Conservation (phyloP, 2,888 invertebrate species). For the Mythimna albipuncta region DNA sequence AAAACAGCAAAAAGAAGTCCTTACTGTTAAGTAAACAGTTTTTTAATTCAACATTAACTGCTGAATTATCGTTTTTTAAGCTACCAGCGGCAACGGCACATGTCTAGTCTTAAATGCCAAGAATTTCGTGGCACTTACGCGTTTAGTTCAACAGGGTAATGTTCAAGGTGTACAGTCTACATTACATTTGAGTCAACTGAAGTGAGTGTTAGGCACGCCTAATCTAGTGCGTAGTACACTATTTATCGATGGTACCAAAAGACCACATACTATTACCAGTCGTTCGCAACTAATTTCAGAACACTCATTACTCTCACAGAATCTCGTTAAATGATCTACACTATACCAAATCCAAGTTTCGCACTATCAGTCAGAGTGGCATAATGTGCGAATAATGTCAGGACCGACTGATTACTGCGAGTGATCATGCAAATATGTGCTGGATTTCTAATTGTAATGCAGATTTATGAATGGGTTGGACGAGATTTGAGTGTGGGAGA, state of each 20-base stretch:
- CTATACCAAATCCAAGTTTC: slow-evolving; percentile 58
- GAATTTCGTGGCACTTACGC: no score
- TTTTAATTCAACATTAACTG: no score
- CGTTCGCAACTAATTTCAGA: slow-evolving; percentile 37
- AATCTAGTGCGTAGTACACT: no score
- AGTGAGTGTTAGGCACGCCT: no score
- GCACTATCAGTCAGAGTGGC: slow-evolving; percentile 58
- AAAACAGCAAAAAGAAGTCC: no score
- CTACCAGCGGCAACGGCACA: no score
- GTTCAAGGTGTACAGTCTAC: no score
- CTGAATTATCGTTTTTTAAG: no score
- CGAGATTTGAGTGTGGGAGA: slow-evolving; percentile 40
- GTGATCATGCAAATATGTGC: slow-evolving; percentile 69
- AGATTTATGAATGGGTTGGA: slow-evolving; percentile 60
- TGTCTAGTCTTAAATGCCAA: no score
- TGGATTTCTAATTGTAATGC: slow-evolving; percentile 65
- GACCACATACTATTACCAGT: slow-evolving; percentile 14
- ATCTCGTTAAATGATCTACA: slow-evolving; percentile 42
- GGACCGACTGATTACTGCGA: slow-evolving; percentile 68
- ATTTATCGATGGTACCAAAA: not conserved
- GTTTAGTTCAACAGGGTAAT: no score
- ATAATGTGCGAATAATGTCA: slow-evolving; percentile 60
- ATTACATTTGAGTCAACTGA: no score
- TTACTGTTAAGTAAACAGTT: no score
- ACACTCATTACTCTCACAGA: slow-evolving; percentile 46